phyloP scores from a whole-genome alignment of 1,140 invertebrate genomes.

The Panulirus ornatus region DNA sequence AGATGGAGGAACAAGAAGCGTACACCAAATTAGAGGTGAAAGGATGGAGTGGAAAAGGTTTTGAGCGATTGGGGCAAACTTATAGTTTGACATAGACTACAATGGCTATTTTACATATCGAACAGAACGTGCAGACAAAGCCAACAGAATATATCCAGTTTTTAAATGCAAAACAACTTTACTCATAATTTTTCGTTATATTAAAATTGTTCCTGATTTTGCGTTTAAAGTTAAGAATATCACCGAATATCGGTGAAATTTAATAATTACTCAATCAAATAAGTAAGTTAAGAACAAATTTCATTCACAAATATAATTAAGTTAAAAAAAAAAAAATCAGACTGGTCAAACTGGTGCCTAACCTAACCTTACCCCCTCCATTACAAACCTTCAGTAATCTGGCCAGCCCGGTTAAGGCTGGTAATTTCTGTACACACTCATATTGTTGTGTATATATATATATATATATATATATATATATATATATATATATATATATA shows the following conservation, averaged over 20 bases:
- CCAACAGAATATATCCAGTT: background rate
- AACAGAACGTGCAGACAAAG: background rate
- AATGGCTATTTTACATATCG: background rate
- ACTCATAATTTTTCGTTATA: background rate
- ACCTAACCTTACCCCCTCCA: background rate
- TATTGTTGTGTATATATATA: background rate
- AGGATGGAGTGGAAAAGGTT: background rate
- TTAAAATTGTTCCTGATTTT: background rate
- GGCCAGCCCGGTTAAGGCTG: background rate
- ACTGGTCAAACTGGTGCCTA: background rate
- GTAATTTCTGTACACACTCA: background rate
- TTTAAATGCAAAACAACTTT: background rate
- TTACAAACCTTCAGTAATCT: background rate
- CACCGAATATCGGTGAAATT: no score
- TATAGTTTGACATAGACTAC: background rate
- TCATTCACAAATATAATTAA: background rate
- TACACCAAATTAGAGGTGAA: no score
- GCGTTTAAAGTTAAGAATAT: no score
- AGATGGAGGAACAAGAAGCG: no score
- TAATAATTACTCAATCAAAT: no score
- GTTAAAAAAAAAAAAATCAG: background rate
- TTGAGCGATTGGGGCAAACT: background rate
- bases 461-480: constrained; percentile 8
- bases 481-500: background rate
- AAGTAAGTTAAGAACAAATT: no score